Evolutionary conservation across 2,888 invertebrate species (phyloP), one percentile per base, ranked within the genome.

Genomic region (Oligia strigilis): DNA sequence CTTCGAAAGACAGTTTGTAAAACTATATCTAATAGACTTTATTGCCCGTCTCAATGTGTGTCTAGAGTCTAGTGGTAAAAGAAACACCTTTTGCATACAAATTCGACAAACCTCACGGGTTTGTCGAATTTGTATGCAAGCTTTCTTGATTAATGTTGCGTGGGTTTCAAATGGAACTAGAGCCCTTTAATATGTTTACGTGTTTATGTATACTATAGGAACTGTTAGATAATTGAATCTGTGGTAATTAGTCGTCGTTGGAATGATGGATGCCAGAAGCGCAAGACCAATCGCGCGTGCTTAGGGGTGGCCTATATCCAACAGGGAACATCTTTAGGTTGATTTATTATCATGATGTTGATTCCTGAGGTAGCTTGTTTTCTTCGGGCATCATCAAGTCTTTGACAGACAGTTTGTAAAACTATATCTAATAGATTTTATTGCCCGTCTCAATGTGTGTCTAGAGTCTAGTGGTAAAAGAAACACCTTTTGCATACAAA

Each of bases 141-240:
- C n/a, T n/a, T n/a, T n/a, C n/a, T n/a, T n/a, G n/a, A n/a, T n/a
- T n/a, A n/a, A n/a, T n/a, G n/a, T n/a, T n/a, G n/a, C n/a, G n/a
- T n/a, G n/a, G n/a, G n/a, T n/a, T n/a, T n/a, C n/a, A n/a, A 87
- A 79, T 85, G 43, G 46, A 58, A 65, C 29, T 69, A 72, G 43
- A 29, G 58, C 65, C 9, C 23, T 71, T 75, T 74, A 72, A 66
- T 77, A 73, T 13, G 36, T 72, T 64, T 36, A 69, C 36, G 5
- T 77, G 69, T 60, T 79, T 72, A 43, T 72, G 11, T 76, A 62
- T 74, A 9, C 6, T 72, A 29, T 14, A n/a, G 2, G 19, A 65
- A 36, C 40, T 76, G 55, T 76, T 29, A 72, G 4, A 29, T 72
- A 64, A 49, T 64, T 70, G 43, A 46, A 77, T 77, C 23, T 55